Percentiles rank a stretch among this genome's conserved stretches.
phyloP scores from a whole-genome alignment of 2,888 invertebrate genomes.

The Linnaemya vulpina region DNA sequence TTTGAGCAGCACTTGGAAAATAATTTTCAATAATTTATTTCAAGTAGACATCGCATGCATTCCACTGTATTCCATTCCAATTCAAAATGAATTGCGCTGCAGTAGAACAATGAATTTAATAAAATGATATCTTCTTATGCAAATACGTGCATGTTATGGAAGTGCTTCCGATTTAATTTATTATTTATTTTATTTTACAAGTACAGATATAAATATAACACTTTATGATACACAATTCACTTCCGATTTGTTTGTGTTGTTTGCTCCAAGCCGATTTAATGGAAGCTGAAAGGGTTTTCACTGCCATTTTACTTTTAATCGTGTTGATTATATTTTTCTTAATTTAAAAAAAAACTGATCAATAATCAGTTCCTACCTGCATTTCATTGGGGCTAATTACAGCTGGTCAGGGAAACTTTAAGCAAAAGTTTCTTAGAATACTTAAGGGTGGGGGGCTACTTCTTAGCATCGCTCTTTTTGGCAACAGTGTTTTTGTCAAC shows the following conservation, averaged over 20 bases:
- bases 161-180: slow-evolving; percentile 15
- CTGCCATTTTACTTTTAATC: too few relatives aligned
- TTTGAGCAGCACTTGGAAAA: not conserved
- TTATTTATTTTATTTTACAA: not conserved
- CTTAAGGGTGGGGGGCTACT: too few relatives aligned
- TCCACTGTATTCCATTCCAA: not conserved
- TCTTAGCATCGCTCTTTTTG: too few relatives aligned
- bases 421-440: too few relatives aligned
- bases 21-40: too few relatives aligned
- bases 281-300: too few relatives aligned
- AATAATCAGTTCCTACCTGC: too few relatives aligned
- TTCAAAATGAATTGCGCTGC: not conserved
- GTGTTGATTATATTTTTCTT: too few relatives aligned
- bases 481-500: too few relatives aligned
- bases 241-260: not conserved
- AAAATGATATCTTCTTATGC: not conserved
- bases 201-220: not conserved
- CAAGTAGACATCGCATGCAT: not conserved
- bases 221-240: not conserved
- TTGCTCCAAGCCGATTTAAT: not conserved
- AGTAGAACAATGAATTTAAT: not conserved
- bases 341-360: too few relatives aligned
- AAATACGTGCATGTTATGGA: not conserved
- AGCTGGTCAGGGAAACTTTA: too few relatives aligned
- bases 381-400: too few relatives aligned